phyloP scores from a whole-genome alignment of 2,888 invertebrate species.

The Drosophila yooni region DNA sequence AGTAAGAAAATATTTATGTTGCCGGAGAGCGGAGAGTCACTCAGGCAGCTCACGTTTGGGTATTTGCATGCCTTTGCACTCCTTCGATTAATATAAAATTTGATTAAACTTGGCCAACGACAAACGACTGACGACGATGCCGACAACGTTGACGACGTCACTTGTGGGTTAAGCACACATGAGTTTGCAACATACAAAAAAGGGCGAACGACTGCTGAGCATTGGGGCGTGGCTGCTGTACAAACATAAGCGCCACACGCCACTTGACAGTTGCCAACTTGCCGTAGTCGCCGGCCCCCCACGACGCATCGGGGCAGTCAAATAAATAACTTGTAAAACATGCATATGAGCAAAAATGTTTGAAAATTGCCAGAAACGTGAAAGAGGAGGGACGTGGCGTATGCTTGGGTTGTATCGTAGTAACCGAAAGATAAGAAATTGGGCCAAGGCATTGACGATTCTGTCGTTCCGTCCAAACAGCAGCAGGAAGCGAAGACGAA shows the following conservation, averaged over 20 bases:
- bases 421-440: slow-evolving; percentile 54
- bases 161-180: slow-evolving; percentile 79
- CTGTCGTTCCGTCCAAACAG: slow-evolving; percentile 16
- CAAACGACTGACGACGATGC: slow-evolving; percentile 31
- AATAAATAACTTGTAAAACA: slow-evolving; percentile 82
- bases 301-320: slow-evolving; percentile 57
- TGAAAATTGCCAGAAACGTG: slow-evolving; percentile 71
- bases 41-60: slow-evolving; percentile 59
- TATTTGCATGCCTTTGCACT: slow-evolving; percentile 80
- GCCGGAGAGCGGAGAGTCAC: slow-evolving; percentile 27
- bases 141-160: slow-evolving; percentile 18
- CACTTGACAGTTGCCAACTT: slow-evolving; percentile 25
- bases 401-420: slow-evolving; percentile 60
- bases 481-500: slow-evolving; percentile 65
- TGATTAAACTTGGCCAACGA: slow-evolving; percentile 78
- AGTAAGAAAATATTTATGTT: slow-evolving; percentile 62
- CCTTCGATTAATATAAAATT: slow-evolving; percentile 80
- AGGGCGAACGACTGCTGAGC: slow-evolving; percentile 36
- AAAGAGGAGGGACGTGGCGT: background rate
- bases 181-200: slow-evolving; percentile 39
- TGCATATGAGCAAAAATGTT: slow-evolving; percentile 81
- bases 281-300: slow-evolving; percentile 20
- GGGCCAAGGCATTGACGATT: slow-evolving; percentile 54
- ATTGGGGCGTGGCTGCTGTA: slow-evolving; percentile 57
- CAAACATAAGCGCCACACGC: slow-evolving; percentile 65